phyloP scores from a whole-genome alignment of 2,797 vertebrate species.

The Lepus townsendii region DNA sequence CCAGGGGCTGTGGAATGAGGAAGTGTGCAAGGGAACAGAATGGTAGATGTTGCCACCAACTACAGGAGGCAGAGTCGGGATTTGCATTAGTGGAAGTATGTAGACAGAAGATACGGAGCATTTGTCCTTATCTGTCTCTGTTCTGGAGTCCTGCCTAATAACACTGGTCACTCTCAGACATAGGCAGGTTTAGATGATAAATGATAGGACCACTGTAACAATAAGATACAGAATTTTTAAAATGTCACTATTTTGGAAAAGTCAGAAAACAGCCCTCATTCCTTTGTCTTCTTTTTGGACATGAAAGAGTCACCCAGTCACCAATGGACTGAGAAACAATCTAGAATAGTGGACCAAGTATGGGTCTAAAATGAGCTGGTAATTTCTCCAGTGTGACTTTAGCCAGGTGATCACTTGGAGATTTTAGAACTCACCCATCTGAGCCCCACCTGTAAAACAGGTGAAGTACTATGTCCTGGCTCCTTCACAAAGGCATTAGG shows the following conservation, averaged over 20 bases:
- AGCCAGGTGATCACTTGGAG: not conserved
- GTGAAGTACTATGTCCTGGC: not conserved
- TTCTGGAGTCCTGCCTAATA: not conserved
- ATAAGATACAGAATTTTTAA: not conserved
- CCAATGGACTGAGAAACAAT: not conserved
- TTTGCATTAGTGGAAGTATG: not conserved
- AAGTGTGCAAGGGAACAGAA: not conserved
- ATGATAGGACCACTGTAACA: not conserved
- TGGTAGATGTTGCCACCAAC: not conserved
- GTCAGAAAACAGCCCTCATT: not conserved
- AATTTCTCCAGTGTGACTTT: not conserved
- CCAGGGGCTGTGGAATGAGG: not conserved
- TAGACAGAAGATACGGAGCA: not conserved
- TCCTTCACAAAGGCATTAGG: not conserved
- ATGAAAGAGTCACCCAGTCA: fast-evolving
- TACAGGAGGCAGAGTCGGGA: not conserved
- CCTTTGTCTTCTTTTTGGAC: not conserved
- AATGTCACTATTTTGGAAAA: not conserved
- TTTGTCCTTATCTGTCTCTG: not conserved
- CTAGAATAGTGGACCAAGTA: too few relatives aligned
- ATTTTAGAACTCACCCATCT: not conserved
- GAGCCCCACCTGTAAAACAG: not conserved
- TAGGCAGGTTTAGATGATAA: not conserved
- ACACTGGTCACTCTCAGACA: not conserved
- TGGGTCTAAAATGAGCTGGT: not conserved